Conservation (phyloP, 2,797 vertebrate species). For the Anomalospiza imberbis region DNA sequence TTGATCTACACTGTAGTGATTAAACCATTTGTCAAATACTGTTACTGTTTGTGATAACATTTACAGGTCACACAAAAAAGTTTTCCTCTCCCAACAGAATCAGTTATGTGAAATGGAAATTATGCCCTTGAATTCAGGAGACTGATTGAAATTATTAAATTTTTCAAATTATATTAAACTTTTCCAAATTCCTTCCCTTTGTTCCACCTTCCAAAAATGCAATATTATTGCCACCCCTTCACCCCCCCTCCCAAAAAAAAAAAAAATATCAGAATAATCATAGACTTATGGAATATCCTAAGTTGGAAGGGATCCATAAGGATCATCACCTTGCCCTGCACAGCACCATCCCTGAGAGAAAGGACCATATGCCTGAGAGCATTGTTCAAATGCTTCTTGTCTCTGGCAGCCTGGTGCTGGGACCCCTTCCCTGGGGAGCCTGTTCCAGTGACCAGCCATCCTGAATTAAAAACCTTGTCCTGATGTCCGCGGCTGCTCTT, state of each 20-base stretch:
- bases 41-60: constrained; percentile 52
- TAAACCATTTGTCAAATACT: constrained; percentile 71
- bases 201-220: neutral
- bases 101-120: constrained; percentile 23
- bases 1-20: constrained; percentile 60
- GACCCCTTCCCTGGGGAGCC: neutral
- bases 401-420: neutral
- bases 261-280: neutral
- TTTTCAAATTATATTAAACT: constrained; percentile 11
- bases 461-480: neutral
- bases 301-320: neutral
- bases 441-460: neutral
- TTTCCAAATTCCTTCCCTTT: neutral
- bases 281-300: neutral
- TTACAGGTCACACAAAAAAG: constrained; percentile 52
- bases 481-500: too few species aligned
- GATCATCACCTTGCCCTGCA: neutral
- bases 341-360: neutral
- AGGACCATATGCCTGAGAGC: accelerated
- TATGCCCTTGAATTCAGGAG: constrained; percentile 6
- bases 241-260: accelerated
- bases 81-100: constrained; percentile 45
- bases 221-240: neutral
- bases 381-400: accelerated
- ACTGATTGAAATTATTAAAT: constrained; percentile 16